Evolutionary conservation across 2,113 vertebrate species (phyloP).

Genomic region (Laticauda laticaudata): DNA sequence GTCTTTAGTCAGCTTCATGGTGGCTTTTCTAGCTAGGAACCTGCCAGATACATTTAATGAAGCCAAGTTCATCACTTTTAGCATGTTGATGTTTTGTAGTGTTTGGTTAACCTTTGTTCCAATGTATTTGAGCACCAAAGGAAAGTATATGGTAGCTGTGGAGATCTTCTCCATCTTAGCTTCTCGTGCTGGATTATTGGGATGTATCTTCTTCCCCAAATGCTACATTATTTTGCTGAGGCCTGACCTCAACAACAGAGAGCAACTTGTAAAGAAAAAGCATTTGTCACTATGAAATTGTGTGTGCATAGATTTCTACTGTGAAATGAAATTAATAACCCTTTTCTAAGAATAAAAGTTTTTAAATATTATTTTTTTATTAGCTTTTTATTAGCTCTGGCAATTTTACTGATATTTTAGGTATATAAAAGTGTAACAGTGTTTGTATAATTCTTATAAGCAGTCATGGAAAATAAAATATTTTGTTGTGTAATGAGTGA

Average conservation of each 20-base stretch:
- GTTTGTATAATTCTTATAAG: background rate
- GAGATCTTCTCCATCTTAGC: background rate
- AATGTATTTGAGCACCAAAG: background rate
- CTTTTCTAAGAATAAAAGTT: background rate
- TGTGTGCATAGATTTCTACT: background rate
- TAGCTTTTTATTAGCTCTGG: background rate
- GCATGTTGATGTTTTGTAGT: background rate
- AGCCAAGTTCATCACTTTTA: background rate
- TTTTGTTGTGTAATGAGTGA: background rate
- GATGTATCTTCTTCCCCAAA: background rate
- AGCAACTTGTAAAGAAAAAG: background rate
- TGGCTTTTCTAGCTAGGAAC: background rate
- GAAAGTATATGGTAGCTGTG: background rate
- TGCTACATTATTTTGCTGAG: background rate
- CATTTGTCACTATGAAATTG: background rate
- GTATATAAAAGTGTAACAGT: background rate
- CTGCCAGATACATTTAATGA: background rate
- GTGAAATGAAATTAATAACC: too few relatives aligned
- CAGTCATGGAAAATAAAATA: background rate
- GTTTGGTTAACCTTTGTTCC: background rate
- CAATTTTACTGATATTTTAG: background rate
- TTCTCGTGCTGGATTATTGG: background rate
- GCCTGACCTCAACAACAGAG: background rate
- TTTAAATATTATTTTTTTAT: too few relatives aligned
- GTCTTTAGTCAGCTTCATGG: background rate